phyloP scores from a whole-genome alignment of 2,113 vertebrate species.

The Cyprinodon brontotheroides region DNA sequence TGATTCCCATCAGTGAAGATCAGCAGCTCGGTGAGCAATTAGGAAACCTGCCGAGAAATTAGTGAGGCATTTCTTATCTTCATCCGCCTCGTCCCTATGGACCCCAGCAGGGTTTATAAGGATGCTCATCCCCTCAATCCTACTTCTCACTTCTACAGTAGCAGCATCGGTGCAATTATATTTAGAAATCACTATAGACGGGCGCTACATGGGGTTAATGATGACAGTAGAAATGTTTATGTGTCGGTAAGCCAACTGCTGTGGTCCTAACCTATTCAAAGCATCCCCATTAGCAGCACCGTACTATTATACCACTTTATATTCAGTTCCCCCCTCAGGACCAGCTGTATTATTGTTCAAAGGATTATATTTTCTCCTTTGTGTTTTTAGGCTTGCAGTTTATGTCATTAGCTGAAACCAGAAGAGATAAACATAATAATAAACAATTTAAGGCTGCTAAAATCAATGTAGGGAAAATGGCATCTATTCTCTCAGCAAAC shows the following conservation, averaged over 20 bases:
- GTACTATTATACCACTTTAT: not conserved
- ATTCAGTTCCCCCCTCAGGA: not conserved
- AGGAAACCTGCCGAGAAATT: conserved; percentile 36
- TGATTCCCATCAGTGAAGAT: conserved; percentile 23
- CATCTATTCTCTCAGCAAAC: not conserved
- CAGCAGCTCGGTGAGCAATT: conserved; percentile 27
- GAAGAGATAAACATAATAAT: not conserved
- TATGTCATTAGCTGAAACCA: not conserved
- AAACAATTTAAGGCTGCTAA: not conserved
- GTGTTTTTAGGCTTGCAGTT: not conserved
- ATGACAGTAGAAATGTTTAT: not conserved
- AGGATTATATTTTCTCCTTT: not conserved
- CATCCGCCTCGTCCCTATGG: conserved; percentile 15
- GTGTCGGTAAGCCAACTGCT: not conserved
- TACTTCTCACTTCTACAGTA: not conserved
- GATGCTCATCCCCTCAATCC: not conserved
- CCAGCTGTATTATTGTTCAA: not conserved
- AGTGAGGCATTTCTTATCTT: conserved; percentile 29
- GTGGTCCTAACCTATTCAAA: not conserved
- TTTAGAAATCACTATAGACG: not conserved
- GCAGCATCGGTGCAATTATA: not conserved
- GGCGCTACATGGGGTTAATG: not conserved
- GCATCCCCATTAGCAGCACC: not conserved
- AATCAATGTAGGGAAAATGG: not conserved
- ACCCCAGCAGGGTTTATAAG: conserved; percentile 13